Conservation (phyloP, 2,113 vertebrate species). For the Scomber colias region DNA sequence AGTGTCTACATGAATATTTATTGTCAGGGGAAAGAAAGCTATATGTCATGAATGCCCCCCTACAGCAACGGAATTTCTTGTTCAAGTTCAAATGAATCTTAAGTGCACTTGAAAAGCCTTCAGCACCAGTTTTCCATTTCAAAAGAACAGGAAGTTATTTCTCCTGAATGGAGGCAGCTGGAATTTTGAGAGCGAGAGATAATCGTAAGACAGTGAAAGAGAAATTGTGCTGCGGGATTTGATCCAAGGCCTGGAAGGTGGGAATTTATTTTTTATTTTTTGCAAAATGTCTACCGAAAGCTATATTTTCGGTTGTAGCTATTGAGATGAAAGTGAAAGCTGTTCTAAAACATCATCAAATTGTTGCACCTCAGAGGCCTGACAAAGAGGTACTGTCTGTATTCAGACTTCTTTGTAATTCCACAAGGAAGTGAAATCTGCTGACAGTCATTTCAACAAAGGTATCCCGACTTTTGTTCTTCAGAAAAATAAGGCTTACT, state of each 20-base stretch:
- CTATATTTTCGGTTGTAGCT: conserved; percentile 19
- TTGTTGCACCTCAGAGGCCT: not conserved
- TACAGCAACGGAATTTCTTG: conserved; percentile 34
- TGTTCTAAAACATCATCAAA: not conserved
- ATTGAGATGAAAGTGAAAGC: conserved; percentile 4
- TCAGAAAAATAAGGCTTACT: too few relatives aligned
- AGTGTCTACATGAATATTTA: conserved; percentile 12
- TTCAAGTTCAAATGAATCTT: conserved; percentile 56
- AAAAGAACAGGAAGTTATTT: conserved; percentile 52
- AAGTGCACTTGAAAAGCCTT: conserved; percentile 56
- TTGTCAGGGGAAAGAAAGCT: conserved; percentile 9
- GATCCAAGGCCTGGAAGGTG: conserved; percentile 5
- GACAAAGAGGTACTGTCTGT: not conserved
- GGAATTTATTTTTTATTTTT: not conserved
- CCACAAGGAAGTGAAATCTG: not conserved
- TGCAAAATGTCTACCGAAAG: conserved; percentile 1
- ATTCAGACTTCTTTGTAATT: not conserved
- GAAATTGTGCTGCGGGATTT: conserved; percentile 18
- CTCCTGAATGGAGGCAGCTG: conserved; percentile 27
- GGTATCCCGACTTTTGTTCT: too few relatives aligned
- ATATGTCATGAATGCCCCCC: conserved; percentile 18
- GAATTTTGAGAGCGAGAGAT: conserved; percentile 33
- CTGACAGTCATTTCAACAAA: not conserved
- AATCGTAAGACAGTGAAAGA: conserved; percentile 3
- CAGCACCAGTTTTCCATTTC: conserved; percentile 54